Percentiles rank a stretch among this genome's conserved stretches.
Evolutionary conservation across 2,113 vertebrate genomes (phyloP).

Genomic region (Pseudorasbora parva): DNA sequence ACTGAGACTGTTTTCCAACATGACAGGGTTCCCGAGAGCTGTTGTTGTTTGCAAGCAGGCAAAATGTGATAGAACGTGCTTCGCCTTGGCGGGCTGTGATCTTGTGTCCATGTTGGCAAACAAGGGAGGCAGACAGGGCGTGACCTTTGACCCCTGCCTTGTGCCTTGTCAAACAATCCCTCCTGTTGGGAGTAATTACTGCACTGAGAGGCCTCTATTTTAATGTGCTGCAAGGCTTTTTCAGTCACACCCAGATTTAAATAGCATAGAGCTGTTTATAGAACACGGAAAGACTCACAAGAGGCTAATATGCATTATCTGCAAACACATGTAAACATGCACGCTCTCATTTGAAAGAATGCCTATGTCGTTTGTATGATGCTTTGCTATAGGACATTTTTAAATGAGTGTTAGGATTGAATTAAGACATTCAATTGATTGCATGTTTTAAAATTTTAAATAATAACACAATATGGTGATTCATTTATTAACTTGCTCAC

Average conservation of each 20-base stretch:
- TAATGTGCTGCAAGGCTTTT: conserved; percentile 58
- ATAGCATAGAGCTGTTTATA: conserved; percentile 57
- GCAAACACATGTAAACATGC: neutral
- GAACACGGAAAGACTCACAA: conserved; percentile 27
- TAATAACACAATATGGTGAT: neutral
- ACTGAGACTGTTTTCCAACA: neutral
- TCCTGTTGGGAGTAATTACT: conserved; percentile 66
- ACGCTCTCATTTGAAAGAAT: conserved; percentile 4
- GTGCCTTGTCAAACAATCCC: conserved; percentile 71
- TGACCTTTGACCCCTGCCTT: conserved; percentile 66
- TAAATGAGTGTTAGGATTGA: neutral
- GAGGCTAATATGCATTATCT: conserved; percentile 30
- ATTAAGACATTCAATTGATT: neutral
- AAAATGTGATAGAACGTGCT: conserved; percentile 8
- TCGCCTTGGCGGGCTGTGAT: conserved; percentile 44
- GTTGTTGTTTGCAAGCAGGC: conserved; percentile 29
- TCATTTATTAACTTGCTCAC: neutral
- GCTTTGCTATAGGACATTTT: neutral
- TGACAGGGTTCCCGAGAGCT: conserved; percentile 5
- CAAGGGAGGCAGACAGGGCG: conserved; percentile 65
- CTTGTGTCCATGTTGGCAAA: conserved; percentile 58
- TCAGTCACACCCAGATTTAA: conserved; percentile 58
- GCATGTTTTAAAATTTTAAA: neutral
- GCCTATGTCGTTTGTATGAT: conserved; percentile 5
- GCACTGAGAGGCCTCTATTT: conserved; percentile 64